These are phyloP conservation scores for Neodiprion virginianus DNA, from an alignment of 1,140 invertebrate species.

Conservation along the genomic window DNA sequence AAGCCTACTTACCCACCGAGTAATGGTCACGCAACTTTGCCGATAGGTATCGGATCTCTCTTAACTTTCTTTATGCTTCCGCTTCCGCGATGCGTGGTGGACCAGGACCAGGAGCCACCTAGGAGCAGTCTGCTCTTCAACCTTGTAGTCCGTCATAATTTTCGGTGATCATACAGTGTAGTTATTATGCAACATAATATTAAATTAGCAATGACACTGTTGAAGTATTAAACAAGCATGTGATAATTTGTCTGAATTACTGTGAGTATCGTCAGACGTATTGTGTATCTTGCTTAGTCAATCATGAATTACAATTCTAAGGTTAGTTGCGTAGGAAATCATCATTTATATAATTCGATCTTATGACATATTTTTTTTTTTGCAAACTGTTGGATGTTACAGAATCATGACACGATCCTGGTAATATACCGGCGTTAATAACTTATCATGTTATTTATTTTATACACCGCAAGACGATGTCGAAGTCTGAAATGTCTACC, in stretches of 20 bases:
- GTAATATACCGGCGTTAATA: constrained; percentile 13
- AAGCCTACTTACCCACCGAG: too few relatives aligned
- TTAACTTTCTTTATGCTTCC: neutral
- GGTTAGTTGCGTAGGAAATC: neutral
- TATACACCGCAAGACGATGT: constrained; percentile 34
- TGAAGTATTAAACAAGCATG: neutral
- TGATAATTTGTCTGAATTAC: neutral
- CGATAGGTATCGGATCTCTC: too few relatives aligned
- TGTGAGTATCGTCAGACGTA: neutral
- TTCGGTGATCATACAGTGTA: neutral
- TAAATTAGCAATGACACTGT: too few relatives aligned
- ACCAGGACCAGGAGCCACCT: neutral
- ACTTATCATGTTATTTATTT: constrained; percentile 50
- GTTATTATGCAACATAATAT: neutral
- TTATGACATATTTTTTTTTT: neutral
- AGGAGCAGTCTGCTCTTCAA: neutral
- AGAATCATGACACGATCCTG: constrained; percentile 30
- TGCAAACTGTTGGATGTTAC: constrained; percentile 19
- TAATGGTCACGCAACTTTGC: too few relatives aligned
- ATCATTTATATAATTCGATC: neutral
- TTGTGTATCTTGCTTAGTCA: too few relatives aligned
- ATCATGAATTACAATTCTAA: neutral
- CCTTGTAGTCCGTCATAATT: too few relatives aligned
- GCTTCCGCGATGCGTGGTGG: constrained; percentile 26
- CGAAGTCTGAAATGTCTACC: constrained; percentile 39